Evolutionary conservation across 2,113 vertebrate species (phyloP).

Genomic region (Loxodonta africana): DNA sequence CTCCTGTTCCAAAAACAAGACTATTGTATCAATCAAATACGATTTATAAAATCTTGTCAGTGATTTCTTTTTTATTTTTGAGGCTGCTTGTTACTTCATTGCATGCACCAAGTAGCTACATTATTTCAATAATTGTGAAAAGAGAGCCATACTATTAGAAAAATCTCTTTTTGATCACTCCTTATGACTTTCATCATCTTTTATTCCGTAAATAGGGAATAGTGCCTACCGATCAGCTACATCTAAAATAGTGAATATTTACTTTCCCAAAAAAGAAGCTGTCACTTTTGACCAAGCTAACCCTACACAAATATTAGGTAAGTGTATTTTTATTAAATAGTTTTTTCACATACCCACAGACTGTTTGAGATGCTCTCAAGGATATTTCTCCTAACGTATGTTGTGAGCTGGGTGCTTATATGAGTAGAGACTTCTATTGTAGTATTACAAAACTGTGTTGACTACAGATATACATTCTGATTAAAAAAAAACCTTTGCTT

Average conservation of each 20-base stretch:
- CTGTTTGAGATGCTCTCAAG: not conserved
- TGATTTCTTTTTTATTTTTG: not conserved
- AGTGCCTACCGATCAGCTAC: conserved; percentile 90
- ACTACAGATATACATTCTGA: not conserved
- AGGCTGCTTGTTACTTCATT: not conserved
- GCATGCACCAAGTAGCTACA: not conserved
- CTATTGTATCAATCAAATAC: not conserved
- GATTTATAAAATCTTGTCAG: not conserved
- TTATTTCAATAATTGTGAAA: conserved; percentile 56
- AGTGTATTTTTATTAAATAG: conserved; percentile 78
- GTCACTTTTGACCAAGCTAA: conserved; percentile 98
- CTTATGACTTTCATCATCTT: conserved; percentile 11
- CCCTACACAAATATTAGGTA: conserved; percentile 94
- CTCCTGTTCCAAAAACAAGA: not conserved
- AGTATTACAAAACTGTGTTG: not conserved
- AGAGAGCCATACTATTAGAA: conserved; percentile 21
- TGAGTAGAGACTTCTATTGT: conserved; percentile 21
- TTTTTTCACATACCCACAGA: conserved; percentile 6
- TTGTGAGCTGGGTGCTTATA: not conserved
- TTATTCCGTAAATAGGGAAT: conserved; percentile 88
- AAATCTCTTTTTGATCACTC: conserved; percentile 36
- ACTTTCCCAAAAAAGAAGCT: conserved; percentile 97
- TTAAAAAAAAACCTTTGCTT: no score
- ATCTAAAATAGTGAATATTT: conserved; percentile 92
- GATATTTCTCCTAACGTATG: not conserved